Percentiles rank a stretch among this genome's conserved stretches.
phyloP scores from a whole-genome alignment of 2,797 vertebrate species.

The Periophthalmus magnuspinnatus region DNA sequence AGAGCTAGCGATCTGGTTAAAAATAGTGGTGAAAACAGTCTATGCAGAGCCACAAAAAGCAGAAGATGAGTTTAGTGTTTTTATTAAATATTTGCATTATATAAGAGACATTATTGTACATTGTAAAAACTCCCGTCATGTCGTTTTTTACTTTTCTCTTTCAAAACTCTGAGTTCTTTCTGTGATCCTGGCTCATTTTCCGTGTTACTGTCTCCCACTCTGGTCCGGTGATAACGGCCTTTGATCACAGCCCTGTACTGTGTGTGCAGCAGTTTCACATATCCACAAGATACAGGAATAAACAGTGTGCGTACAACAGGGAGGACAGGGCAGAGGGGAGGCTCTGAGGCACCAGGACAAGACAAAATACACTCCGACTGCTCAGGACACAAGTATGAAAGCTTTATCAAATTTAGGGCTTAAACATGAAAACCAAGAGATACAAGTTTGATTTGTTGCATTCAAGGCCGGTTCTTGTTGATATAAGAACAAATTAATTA shows the following conservation, averaged over 20 bases:
- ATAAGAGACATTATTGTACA: background rate
- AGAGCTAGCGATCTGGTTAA: background rate
- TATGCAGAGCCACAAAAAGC: background rate
- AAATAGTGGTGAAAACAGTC: background rate
- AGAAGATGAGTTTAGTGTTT: background rate
- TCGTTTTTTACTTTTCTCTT: background rate
- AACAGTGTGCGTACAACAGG: conserved; percentile 78
- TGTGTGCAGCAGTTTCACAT: conserved; percentile 70
- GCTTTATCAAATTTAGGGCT: background rate
- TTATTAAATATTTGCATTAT: background rate
- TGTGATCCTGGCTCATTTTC: conserved; percentile 29
- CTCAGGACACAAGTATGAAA: background rate
- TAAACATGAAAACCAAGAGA: background rate
- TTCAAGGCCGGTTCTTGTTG: conserved; percentile 75
- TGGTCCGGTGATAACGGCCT: conserved; percentile 71
- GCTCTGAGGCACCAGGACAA: background rate
- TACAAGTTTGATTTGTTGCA: background rate
- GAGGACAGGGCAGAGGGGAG: conserved; percentile 11
- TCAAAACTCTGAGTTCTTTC: conserved; percentile 14
- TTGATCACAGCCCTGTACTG: conserved; percentile 68
- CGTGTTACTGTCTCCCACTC: conserved; percentile 56
- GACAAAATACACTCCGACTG: conserved; percentile 9
- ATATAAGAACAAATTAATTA: conserved; percentile 95
- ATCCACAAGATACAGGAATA: conserved; percentile 83
- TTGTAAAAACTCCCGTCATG: background rate